phyloP scores from a whole-genome alignment of 2,113 vertebrate genomes.

The Vidua macroura region DNA sequence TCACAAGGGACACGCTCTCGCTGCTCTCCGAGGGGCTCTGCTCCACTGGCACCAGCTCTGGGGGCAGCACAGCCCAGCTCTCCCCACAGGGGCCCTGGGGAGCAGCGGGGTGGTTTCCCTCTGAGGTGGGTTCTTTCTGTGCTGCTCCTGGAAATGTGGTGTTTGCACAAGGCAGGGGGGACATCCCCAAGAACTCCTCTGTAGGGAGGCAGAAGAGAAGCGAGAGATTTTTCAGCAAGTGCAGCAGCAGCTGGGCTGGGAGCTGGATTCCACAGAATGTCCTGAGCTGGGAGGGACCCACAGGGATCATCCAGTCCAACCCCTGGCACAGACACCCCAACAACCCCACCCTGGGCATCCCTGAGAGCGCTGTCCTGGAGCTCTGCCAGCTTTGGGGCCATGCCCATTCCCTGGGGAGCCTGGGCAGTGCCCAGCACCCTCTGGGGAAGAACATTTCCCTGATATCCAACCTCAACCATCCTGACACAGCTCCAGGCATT shows the following conservation, averaged over 20 bases:
- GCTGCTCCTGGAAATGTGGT: conserved; percentile 67
- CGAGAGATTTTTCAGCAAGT: background rate
- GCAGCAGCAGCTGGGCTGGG: background rate
- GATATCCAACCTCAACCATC: background rate
- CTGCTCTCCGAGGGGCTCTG: conserved; percentile 88
- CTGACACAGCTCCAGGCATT: background rate
- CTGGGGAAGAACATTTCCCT: background rate
- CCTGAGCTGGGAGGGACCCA: background rate
- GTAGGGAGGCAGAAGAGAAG: conserved; percentile 31
- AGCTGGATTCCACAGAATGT: background rate
- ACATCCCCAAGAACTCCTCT: conserved; percentile 85
- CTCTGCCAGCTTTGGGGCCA: background rate
- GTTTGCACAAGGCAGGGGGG: conserved; percentile 70
- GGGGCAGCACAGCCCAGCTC: conserved; percentile 26
- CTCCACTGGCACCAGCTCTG: conserved; percentile 31
- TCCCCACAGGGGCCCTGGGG: conserved; percentile 28
- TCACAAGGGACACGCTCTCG: conserved; percentile 88
- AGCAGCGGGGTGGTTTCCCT: conserved; percentile 15
- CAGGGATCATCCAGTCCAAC: background rate
- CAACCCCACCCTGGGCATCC: background rate
- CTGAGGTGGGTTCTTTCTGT: conserved; percentile 21
- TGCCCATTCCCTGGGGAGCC: background rate
- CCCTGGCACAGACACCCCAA: background rate
- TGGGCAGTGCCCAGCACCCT: background rate
- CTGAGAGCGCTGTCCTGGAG: background rate